phyloP scores from a whole-genome alignment of 2,797 vertebrate genomes.

The Podarcis siculus region DNA sequence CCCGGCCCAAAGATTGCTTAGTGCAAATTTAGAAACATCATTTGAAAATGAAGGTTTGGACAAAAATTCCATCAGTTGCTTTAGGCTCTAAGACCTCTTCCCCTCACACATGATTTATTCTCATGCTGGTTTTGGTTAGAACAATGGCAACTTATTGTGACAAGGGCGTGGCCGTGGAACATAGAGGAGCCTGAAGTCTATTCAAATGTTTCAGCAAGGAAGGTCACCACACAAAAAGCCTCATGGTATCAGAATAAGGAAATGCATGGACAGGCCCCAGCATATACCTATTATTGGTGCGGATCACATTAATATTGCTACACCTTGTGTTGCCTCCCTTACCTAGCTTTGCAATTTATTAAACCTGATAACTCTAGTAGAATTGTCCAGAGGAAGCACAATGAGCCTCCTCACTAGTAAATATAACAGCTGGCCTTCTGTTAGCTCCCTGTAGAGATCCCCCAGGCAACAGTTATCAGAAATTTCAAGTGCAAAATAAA shows the following conservation, averaged over 20 bases:
- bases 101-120: background rate
- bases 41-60: background rate
- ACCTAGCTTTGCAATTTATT: constrained; percentile 48
- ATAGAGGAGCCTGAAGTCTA: background rate
- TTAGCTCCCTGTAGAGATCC: constrained; percentile 70
- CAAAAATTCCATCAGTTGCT: background rate
- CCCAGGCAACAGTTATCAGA: constrained; percentile 70
- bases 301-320: too few species aligned
- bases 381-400: constrained; percentile 62
- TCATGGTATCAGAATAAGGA: too few species aligned
- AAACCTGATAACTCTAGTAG: constrained; percentile 52
- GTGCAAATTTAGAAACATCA: background rate
- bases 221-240: too few species aligned
- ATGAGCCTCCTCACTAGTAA: constrained; percentile 67
- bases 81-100: background rate
- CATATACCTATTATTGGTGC: background rate
- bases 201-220: background rate
- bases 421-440: constrained; percentile 71
- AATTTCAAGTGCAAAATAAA: constrained; percentile 74
- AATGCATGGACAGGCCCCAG: fast-evolving
- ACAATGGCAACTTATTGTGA: background rate
- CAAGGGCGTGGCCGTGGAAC: background rate
- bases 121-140: background rate
- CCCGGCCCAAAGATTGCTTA: too few species aligned
- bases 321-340: constrained; percentile 57